Percentiles rank a stretch among this genome's conserved stretches.
Conservation (phyloP, 2,888 invertebrate species). For the Cheilosia soror region DNA sequence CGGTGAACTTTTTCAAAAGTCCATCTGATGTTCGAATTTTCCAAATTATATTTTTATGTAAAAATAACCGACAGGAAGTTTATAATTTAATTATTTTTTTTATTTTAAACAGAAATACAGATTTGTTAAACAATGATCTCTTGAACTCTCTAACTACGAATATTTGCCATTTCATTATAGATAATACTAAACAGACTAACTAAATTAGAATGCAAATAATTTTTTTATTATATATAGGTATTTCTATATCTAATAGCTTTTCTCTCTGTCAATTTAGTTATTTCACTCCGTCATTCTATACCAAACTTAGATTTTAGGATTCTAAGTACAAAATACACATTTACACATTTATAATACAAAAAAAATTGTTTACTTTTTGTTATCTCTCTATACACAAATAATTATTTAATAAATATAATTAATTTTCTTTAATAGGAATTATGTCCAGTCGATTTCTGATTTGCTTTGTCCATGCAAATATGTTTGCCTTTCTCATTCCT, state of each 20-base stretch:
- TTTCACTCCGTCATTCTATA: slow-evolving; percentile 31
- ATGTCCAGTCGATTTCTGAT: slow-evolving; percentile 37
- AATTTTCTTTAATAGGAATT: slow-evolving; percentile 56
- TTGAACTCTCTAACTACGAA: slow-evolving; percentile 41
- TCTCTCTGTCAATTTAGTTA: slow-evolving; percentile 1
- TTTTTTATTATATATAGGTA: not conserved
- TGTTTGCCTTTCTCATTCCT: slow-evolving; percentile 27
- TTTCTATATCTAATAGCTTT: not conserved
- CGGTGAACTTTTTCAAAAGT: too few relatives aligned
- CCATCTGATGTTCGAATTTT: too few relatives aligned
- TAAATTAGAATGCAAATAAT: slow-evolving; percentile 32
- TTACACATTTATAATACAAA: slow-evolving; percentile 72
- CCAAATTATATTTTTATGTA: not conserved
- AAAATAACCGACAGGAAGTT: slow-evolving; percentile 8
- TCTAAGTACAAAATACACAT: slow-evolving; percentile 74
- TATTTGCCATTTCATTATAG: slow-evolving; percentile 8
- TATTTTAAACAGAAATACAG: slow-evolving; percentile 54
- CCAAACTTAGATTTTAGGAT: slow-evolving; percentile 59
- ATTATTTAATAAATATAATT: slow-evolving; percentile 56
- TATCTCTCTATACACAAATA: slow-evolving; percentile 66
- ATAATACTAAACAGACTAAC: slow-evolving; percentile 27
- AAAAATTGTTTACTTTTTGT: slow-evolving; percentile 20
- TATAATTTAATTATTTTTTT: slow-evolving; percentile 6
- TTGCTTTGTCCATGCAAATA: slow-evolving; percentile 9
- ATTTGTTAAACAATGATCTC: slow-evolving; percentile 54